Evolutionary conservation across 2,888 invertebrate genomes (phyloP).

Genomic region (Holacanthella duospinosa): DNA sequence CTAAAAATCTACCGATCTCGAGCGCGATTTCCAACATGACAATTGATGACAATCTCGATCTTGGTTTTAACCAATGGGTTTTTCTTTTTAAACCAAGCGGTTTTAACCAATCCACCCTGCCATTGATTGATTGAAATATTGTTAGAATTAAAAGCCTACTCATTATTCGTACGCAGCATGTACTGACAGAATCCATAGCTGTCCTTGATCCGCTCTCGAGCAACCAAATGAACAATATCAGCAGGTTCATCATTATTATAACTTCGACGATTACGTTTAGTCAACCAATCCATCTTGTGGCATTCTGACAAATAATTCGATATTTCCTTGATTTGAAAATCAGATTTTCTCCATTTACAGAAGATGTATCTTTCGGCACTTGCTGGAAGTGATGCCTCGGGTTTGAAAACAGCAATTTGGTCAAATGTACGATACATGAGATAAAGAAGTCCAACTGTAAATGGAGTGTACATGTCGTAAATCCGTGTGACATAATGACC

Average conservation of each 20-base stretch:
- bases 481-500: constrained; percentile 94
- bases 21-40: too few species aligned
- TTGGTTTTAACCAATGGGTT: too few species aligned
- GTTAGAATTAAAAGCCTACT: constrained; percentile 44
- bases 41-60: too few species aligned
- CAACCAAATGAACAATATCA: constrained; percentile 60
- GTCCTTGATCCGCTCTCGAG: constrained; percentile 55
- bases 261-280: neutral
- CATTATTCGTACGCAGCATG: constrained; percentile 66
- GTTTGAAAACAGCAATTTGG: constrained; percentile 77
- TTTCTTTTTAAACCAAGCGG: too few species aligned
- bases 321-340: constrained; percentile 20
- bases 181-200: constrained; percentile 66
- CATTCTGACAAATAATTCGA: constrained; percentile 22
- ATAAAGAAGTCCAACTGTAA: constrained; percentile 83
- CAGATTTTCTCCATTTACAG: constrained; percentile 24
- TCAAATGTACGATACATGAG: constrained; percentile 85
- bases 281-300: constrained; percentile 13
- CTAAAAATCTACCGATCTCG: too few species aligned
- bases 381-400: constrained; percentile 90
- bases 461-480: constrained; percentile 89
- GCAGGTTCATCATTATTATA: constrained; percentile 11
- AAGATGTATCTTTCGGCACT: constrained; percentile 72
- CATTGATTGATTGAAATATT: too few species aligned
- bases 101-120: too few species aligned